Percentiles rank a stretch among this genome's conserved stretches.
Evolutionary conservation across 2,113 vertebrate species (phyloP).

Genomic region (Seriola rivoliana): DNA sequence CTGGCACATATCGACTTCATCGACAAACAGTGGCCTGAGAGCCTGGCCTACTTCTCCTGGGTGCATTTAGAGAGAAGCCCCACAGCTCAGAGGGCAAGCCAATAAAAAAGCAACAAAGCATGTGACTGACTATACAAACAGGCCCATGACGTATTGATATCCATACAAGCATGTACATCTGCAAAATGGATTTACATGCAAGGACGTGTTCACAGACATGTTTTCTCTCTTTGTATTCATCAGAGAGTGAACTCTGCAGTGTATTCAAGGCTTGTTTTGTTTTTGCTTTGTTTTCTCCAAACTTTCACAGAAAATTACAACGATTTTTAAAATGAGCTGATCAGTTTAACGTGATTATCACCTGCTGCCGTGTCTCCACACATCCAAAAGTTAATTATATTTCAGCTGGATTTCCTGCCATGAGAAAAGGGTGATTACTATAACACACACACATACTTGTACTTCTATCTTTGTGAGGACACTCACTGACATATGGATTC

Average conservation of each 20-base stretch:
- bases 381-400: background rate
- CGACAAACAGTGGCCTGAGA: conserved; percentile 55
- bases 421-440: too few relatives aligned
- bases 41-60: conserved; percentile 74
- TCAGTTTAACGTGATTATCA: background rate
- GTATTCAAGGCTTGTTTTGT: background rate
- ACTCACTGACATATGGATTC: too few relatives aligned
- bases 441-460: too few relatives aligned
- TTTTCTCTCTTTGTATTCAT: background rate
- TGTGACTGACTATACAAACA: conserved; percentile 19
- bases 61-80: conserved; percentile 50
- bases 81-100: conserved; percentile 31
- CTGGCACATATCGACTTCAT: conserved; percentile 66
- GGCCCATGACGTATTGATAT: background rate
- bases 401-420: too few relatives aligned
- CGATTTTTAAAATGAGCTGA: background rate
- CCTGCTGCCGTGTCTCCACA: background rate
- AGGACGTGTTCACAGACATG: background rate
- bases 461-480: too few relatives aligned
- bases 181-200: background rate
- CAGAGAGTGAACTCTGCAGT: background rate
- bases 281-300: background rate
- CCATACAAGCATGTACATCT: background rate
- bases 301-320: background rate
- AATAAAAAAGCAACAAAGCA: conserved; percentile 22